phyloP scores from a whole-genome alignment of 23 tunicate genomes.

The Botrylloides violaceus region DNA sequence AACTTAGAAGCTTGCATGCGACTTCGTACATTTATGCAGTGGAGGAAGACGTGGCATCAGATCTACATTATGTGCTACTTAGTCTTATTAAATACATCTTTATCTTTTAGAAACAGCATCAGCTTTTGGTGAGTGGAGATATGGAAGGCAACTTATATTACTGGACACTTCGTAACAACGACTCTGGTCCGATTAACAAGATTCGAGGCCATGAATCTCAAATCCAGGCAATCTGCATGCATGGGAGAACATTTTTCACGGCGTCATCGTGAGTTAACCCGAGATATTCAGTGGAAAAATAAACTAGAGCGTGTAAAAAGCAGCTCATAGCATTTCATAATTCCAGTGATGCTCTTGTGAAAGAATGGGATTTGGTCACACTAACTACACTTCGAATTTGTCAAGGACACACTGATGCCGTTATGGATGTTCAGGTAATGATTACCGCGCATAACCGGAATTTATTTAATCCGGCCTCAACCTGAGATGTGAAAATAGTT shows the following conservation, averaged over 20 bases:
- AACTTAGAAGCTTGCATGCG: too few relatives aligned
- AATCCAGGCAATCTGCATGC: constrained; percentile 45
- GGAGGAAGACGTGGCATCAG: too few relatives aligned
- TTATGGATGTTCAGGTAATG: constrained; percentile 70
- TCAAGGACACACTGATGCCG: constrained; percentile 72
- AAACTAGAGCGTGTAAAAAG: background rate
- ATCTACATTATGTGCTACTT: too few relatives aligned
- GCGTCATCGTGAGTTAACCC: constrained; percentile 53
- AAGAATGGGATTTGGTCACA: constrained; percentile 81
- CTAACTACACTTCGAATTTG: constrained; percentile 47
- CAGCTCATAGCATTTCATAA: too few relatives aligned
- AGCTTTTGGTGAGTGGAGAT: constrained; percentile 55
- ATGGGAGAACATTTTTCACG: constrained; percentile 44
- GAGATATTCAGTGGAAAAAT: background rate
- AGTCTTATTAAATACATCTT: too few relatives aligned
- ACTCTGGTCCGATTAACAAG: constrained; percentile 15
- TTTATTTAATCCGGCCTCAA: too few relatives aligned
- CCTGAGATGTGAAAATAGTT: too few relatives aligned
- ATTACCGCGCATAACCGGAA: too few relatives aligned
- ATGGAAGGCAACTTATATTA: constrained; percentile 28
- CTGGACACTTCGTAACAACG: constrained; percentile 50
- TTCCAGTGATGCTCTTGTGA: constrained; percentile 57
- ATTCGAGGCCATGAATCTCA: constrained; percentile 50
- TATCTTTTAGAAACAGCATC: constrained; percentile 38
- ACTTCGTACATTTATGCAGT: too few relatives aligned